Base-by-base conservation (phyloP, 2,888 invertebrate genomes). In the Epistrophella euchroma region DNA sequence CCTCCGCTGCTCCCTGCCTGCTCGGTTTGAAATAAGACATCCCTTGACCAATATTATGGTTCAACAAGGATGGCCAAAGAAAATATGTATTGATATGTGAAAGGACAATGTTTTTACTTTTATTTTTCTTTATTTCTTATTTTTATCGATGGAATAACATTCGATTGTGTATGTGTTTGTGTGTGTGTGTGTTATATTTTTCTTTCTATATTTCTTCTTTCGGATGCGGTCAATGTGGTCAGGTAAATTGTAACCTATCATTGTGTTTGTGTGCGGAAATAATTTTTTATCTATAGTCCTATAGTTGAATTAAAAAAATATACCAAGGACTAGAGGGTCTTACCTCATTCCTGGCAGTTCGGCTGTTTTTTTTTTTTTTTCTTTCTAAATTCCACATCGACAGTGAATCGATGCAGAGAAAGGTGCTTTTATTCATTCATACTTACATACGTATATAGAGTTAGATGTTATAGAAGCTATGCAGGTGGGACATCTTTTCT, bases 401-500 rank as follows among this genome's bases (percentile, higher is more conserved):
- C 86, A 82, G 52, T 80, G 73, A 77, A 77, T 81, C 77, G 86
- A 82, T 81, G 76, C 77, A 66, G 73, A 64, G 86, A 47, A 77
- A 73, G 82, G 60, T 43, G 68, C 76, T 47, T 43, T 73, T 56
- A 77, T 68, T 71, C 40, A 50, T 66, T 45, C 45, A 28, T 56
- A 47, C 58, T 32, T 19, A n/a, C 25, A 47, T 28, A 43, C 17
- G n/a, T 50, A 28, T 45, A 32, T 4, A 35, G 9, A 43, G 40
- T 25, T 62, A 43, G 66, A 47, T 32, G 43, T 17, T 56, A 82
- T 62, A 43, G 66, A 47, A 43, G 43, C 25, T 56, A 82, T 86
- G 86, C 86, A 86, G 86, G 86, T 86, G 86, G 86, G 82, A 86
- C 82, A 86, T 86, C 86, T 86, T 86, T 86, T 86, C 86, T 86